These are phyloP conservation scores for Mya arenaria DNA, from an alignment of 1,140 invertebrate species.

Conservation along the genomic window DNA sequence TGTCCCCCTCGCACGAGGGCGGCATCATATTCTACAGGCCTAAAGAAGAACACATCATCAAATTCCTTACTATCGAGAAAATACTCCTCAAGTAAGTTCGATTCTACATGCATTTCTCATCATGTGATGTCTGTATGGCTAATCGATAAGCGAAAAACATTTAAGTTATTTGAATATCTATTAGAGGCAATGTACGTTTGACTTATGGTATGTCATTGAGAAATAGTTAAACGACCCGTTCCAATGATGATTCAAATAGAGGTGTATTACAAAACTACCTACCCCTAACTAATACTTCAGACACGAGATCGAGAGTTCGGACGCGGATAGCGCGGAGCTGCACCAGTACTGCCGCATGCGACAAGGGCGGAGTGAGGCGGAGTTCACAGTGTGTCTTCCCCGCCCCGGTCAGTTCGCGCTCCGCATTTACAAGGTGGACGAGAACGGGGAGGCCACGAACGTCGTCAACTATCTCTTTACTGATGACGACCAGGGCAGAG, in stretches of 20 bases:
- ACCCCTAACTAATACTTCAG: no score
- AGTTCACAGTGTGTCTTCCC: constrained; percentile 24
- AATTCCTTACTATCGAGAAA: constrained; percentile 33
- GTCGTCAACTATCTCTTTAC: constrained; percentile 45
- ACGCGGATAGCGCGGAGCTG: constrained; percentile 1
- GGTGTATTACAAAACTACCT: no score
- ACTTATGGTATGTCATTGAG: no score
- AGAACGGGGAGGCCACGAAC: constrained; percentile 3
- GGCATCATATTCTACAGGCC: constrained; percentile 58
- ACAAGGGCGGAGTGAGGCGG: constrained; percentile 1
- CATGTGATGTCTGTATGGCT: no score
- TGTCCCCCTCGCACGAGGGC: constrained; percentile 41
- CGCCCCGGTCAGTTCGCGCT: constrained; percentile 33
- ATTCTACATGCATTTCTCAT: no score
- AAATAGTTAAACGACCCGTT: no score
- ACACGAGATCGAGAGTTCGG: constrained; percentile 15
- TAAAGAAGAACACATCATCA: constrained; percentile 55
- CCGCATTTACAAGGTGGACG: constrained; percentile 15
- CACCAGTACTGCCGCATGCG: background rate
- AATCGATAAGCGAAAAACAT: no score
- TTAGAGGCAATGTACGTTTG: no score
- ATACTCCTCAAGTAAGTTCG: constrained; percentile 20
- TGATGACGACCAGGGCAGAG: constrained; percentile 11
- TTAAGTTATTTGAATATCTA: no score
- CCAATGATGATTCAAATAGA: no score